Conservation (phyloP, 2,113 vertebrate genomes). For the Cacatua alba region DNA sequence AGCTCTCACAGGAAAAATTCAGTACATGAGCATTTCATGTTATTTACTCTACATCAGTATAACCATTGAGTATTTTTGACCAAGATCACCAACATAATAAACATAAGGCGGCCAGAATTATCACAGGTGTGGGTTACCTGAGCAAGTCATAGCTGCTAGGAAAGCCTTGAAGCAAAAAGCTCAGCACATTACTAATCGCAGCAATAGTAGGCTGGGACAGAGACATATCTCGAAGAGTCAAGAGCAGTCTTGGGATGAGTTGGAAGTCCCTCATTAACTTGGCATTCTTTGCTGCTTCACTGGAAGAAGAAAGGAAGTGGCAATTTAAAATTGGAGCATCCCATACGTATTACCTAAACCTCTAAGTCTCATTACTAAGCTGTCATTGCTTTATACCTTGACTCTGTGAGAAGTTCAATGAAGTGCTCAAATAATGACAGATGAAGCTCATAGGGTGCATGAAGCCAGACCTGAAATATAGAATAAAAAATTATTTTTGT, state of each 20-base stretch:
- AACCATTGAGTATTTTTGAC: not conserved
- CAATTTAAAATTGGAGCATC: not conserved
- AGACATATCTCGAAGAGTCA: constrained; percentile 91
- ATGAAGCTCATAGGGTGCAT: constrained; percentile 97
- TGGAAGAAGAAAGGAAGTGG: constrained; percentile 63
- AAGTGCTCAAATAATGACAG: constrained; percentile 98
- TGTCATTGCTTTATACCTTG: constrained; percentile 78
- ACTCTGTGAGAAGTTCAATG: constrained; percentile 96
- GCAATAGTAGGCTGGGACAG: constrained; percentile 93
- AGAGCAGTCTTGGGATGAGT: constrained; percentile 90
- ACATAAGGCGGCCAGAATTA: not conserved
- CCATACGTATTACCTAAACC: not conserved
- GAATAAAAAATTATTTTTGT: not conserved
- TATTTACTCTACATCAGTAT: not conserved
- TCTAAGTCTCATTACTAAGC: not conserved
- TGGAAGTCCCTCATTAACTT: constrained; percentile 96
- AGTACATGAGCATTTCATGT: not conserved
- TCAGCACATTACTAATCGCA: constrained; percentile 93
- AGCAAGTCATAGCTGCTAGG: constrained; percentile 92
- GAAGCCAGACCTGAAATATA: constrained; percentile 92
- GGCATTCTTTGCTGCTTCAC: constrained; percentile 94
- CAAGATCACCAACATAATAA: not conserved
- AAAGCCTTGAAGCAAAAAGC: constrained; percentile 94
- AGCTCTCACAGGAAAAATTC: not conserved
- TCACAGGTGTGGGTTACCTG: constrained; percentile 75